Evolutionary conservation across 2,113 vertebrate species (phyloP).

Genomic region (Austrofundulus limnaeus): DNA sequence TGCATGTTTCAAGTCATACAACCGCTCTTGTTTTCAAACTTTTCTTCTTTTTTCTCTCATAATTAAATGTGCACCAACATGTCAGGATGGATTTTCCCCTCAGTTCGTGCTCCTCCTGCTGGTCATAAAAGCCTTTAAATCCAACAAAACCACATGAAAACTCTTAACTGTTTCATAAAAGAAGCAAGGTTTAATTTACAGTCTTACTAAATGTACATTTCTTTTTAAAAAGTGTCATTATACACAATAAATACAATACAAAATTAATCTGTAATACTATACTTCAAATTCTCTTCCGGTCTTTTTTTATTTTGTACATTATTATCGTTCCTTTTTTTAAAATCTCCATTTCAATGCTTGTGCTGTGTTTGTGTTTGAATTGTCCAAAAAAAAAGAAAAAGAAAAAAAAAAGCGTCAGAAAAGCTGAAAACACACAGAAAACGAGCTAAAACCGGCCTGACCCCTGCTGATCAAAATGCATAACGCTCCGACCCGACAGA

Average conservation of each 20-base stretch:
- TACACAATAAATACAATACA: conserved; percentile 99
- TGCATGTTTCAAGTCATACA: conserved; percentile 19
- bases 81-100: no score
- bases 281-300: conserved; percentile 86
- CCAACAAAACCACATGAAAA: background rate
- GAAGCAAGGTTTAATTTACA: conserved; percentile 97
- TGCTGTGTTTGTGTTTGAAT: conserved; percentile 80
- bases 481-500: conserved; percentile 29
- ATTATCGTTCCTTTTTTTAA: conserved; percentile 80
- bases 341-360: conserved; percentile 73
- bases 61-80: conserved; percentile 7
- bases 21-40: background rate
- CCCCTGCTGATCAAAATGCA: conserved; percentile 69
- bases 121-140: no score
- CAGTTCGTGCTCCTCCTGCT: conserved; percentile 69
- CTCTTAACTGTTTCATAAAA: conserved; percentile 82
- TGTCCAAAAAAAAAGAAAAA: conserved; percentile 59
- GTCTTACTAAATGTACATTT: conserved; percentile 98
- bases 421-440: conserved; percentile 33
- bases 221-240: conserved; percentile 95
- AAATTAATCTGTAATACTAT: conserved; percentile 98
- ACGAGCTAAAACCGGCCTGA: conserved; percentile 53
- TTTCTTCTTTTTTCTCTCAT: no score
- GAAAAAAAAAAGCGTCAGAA: conserved; percentile 27
- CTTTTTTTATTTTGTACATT: conserved; percentile 80